Base-by-base conservation (phyloP, 2,113 vertebrate genomes). In the Donacobius atricapilla region DNA sequence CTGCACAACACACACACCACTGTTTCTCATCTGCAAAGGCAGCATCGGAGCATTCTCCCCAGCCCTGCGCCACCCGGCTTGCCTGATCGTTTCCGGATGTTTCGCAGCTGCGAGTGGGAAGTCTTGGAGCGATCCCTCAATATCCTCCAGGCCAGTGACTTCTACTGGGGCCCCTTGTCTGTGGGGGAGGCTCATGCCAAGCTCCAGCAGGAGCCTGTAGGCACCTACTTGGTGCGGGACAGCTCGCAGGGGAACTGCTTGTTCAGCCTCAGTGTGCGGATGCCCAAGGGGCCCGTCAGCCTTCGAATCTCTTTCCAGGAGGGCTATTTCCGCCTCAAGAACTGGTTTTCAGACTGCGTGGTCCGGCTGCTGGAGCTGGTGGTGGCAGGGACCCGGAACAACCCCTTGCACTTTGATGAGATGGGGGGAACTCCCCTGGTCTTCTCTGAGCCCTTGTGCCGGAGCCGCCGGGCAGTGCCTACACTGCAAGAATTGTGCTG, bases 151-250 rank as follows among this genome's bases (percentile, higher is more conserved):
- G 96, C 95, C 92, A 96, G 97, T 12, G 97, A 96, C 89, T 98
- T 98, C 88, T 98, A 98, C 78, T 98, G 98, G 97, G 98, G 98
- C 25, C 96, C 98, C 37, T 87, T 98, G 75, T 96, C 97, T 0
- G 97, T 97, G 37, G 88, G 93, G 13, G 97, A 98, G 91, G 98
- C 98, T 44, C 98, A 97, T 0, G 96, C 97, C 60, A 96, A 96
- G 87, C 96, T 98, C 48, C 87, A 93, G 47, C 56, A 1, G 45
- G 95, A 97, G 71, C 95, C 97, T 0, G 97, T 97, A 0, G 98
- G 98, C 71, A 98, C 98, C 66, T 98, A 97, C 56, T 85, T 98
- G 72, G 95, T 98, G 72, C 96, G 98, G 68, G 98, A 98, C 95
- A 98, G 98, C 83, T 97, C 97, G 0, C 97, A 97, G 79, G 95